Base-by-base conservation (phyloP, 2,888 invertebrate species). In the Quadroppia sp. region DNA sequence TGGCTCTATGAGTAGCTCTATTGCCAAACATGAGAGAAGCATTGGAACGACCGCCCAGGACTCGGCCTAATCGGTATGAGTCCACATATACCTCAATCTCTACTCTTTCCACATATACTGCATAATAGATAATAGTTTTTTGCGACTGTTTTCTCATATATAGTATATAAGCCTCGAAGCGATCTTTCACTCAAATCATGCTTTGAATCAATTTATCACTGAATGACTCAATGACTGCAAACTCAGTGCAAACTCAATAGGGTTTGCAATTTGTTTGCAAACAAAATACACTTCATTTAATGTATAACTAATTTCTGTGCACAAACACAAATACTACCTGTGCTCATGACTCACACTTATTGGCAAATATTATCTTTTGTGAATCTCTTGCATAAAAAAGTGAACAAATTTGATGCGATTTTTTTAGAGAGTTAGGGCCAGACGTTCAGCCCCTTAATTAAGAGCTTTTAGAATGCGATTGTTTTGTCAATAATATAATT, bases 191-290 rank as follows among this genome's bases (percentile, higher is more conserved):
- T 45, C 15, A 17, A 45, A 11, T 45, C 45, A 17, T 13, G 45
- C 15, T 17, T 59, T 15, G 23, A 20, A 53, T 13, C 53, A 53
- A 53, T 53, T 53, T 53, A 53, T 53, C 53, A 53, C 53, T 53
- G 15, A 45, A 45, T 45, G 11, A 7, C 36, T 36, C 6, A 4
- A 4, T 7, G 9, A 36, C 45, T 45, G n/a, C n/a, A n/a, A n/a
- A n/a, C 11, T 45, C 45, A 45, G 23, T 11, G 6, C 25, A 50
- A 15, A 17, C 15, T 50, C 15, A 50, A 15, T 50, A 23, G 7
- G 23, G 53, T 53, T 53, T 13, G 53, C 53, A 53, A 53, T 53
- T 53, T 53, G 53, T 53, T 53, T 53, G 53, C 53, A 53, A 53
- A 53, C 53, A 53, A 53, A 53, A 23, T 20, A 25, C 45, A 45